Evolutionary conservation across 2,113 vertebrate genomes (phyloP), one percentile per base, ranked within the genome.

Genomic region (Rhinoderma darwinii): DNA sequence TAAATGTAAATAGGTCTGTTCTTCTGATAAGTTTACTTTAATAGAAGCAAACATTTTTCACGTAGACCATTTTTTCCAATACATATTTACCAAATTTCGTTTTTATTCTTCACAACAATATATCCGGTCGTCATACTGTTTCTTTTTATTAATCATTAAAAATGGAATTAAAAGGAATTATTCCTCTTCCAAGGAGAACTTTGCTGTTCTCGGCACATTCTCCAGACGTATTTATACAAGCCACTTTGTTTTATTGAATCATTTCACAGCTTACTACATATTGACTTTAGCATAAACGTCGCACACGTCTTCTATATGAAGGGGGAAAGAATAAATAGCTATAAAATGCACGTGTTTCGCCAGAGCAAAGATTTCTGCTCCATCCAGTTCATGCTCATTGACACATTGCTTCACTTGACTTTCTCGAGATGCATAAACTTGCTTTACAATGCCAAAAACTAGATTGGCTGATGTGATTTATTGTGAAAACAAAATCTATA

Each of bases 401-500:
- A 59, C 83, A 84, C 73, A 41, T 41, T 56, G 68, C 12, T 25
- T 50, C 4, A 18, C 47, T 70, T 51, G 17, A 70, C 81, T 70
- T 68, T 70, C 81, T 70, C 39, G 12, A 32, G 66, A 84, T 74
- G 22, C 43, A 22, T 75, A 74, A 75, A 76, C 54, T 44, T 76
- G 72, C 37, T 84, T 84, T 76, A 63, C 72, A 61, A 63, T 75
- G 83, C 72, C 78, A 59, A 76, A 30, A 84, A 44, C 70, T 44
- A 75, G 35, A 84, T 47, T 43, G 83, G 51, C 70, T 63, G 37
- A 47, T 44, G 39, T 76, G 83, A 75, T 84, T 77, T 44, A 61
- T 84, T 83, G 61, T 68, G 61, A 68, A 70, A 50, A 61, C 78
- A 83, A 68, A 83, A 83, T 78, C 63, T 73, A 70, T 83, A 37